Evolutionary conservation across 2,797 vertebrate genomes (phyloP).

Genomic region (Eutrigla gurnardus): DNA sequence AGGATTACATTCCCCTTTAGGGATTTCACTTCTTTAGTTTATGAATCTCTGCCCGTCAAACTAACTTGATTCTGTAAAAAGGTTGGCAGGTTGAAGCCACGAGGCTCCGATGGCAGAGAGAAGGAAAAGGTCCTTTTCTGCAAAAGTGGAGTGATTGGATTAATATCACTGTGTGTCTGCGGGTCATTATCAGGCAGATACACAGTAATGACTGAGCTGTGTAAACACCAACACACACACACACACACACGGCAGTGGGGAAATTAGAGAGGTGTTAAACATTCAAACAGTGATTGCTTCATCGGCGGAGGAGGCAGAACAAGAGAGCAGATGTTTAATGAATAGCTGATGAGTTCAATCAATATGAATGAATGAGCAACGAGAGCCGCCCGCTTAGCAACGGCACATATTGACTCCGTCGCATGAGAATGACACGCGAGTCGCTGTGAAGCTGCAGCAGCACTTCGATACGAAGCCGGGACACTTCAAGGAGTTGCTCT

Average conservation of each 20-base stretch:
- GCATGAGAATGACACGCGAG: slow-evolving; percentile 22
- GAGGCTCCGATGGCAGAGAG: neutral
- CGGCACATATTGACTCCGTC: slow-evolving; percentile 28
- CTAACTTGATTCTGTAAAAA: neutral
- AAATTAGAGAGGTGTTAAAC: slow-evolving; percentile 60
- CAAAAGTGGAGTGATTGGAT: slow-evolving; percentile 17
- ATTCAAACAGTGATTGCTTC: slow-evolving; percentile 57
- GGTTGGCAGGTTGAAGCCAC: neutral
- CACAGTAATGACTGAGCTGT: slow-evolving; percentile 26
- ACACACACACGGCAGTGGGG: slow-evolving; percentile 12
- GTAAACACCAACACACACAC: slow-evolving; percentile 39
- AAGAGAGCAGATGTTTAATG: slow-evolving; percentile 73
- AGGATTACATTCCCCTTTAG: neutral
- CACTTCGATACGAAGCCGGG: neutral
- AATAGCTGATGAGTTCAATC: slow-evolving; percentile 68
- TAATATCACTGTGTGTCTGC: slow-evolving; percentile 31
- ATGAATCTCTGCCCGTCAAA: neutral
- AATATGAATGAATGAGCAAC: slow-evolving; percentile 64
- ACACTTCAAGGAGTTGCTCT: neutral
- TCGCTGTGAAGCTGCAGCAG: neutral
- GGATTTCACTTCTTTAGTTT: neutral
- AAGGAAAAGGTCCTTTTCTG: slow-evolving; percentile 31
- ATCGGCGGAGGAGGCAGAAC: slow-evolving; percentile 48
- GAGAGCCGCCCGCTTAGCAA: slow-evolving; percentile 40
- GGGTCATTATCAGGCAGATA: slow-evolving; percentile 44